phyloP scores from a whole-genome alignment of 2,888 invertebrate genomes.

The Gonocerus acuteangulatus region DNA sequence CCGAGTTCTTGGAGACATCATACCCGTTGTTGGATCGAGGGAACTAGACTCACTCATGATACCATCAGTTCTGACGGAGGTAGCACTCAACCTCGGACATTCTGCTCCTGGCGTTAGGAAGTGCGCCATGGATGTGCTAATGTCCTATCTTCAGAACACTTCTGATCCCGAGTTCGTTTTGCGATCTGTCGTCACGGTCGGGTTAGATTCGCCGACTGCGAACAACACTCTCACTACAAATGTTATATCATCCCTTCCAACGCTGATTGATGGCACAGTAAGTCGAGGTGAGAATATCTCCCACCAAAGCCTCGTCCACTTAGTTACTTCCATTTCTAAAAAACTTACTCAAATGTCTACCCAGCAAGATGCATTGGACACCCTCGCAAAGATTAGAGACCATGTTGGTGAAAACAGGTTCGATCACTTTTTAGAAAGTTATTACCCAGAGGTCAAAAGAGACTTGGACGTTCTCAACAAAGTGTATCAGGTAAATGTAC shows the following conservation, averaged over 20 bases:
- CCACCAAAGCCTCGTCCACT: conserved; percentile 41
- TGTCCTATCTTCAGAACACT: conserved; percentile 63
- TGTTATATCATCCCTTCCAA: conserved; percentile 38
- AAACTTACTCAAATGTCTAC: conserved; percentile 47
- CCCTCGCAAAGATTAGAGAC: conserved; percentile 61
- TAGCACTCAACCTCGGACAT: conserved; percentile 72
- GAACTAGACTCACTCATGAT: conserved; percentile 60
- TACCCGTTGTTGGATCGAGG: conserved; percentile 53
- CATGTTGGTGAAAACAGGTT: conserved; percentile 60
- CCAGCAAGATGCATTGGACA: conserved; percentile 60
- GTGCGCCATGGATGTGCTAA: conserved; percentile 66
- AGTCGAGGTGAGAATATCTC: conserved; percentile 31
- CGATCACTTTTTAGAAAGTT: conserved; percentile 47
- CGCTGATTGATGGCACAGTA: conserved; percentile 35
- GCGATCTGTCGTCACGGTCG: conserved; percentile 55
- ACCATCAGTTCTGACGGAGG: conserved; percentile 53
- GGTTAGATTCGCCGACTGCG: conserved; percentile 52
- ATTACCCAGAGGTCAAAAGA: conserved; percentile 47
- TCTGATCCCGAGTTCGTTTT: conserved; percentile 60
- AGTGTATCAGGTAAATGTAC: conserved; percentile 48
- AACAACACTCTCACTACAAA: conserved; percentile 45
- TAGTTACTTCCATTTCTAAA: conserved; percentile 44
- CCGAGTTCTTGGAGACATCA: conserved; percentile 66
- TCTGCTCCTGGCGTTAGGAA: conserved; percentile 71
- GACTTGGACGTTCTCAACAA: conserved; percentile 56